phyloP scores from a whole-genome alignment of 2,113 vertebrate genomes.

The Myrmecophaga tridactyla region DNA sequence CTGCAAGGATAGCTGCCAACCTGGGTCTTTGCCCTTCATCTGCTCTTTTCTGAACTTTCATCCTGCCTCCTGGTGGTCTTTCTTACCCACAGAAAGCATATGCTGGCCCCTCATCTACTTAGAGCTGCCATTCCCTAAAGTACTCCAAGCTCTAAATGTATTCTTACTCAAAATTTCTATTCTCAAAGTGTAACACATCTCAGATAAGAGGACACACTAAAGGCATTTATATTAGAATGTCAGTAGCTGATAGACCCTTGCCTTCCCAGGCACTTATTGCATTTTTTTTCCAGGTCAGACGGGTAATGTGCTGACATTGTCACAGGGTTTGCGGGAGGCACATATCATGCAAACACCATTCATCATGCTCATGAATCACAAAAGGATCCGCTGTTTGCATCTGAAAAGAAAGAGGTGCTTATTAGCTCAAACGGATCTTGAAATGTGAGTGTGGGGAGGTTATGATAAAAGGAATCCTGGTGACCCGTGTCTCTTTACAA shows the following conservation, averaged over 20 bases:
- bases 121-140: background rate
- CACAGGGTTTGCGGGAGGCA: too few species aligned
- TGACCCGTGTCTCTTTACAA: background rate
- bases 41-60: background rate
- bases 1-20: background rate
- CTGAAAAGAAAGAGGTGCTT: slow-evolving; percentile 34
- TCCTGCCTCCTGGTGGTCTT: background rate
- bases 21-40: background rate
- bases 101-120: background rate
- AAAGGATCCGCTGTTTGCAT: too few species aligned
- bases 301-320: too few species aligned
- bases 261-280: background rate
- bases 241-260: background rate
- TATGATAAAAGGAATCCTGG: background rate
- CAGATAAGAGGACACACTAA: background rate
- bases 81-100: background rate
- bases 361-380: too few species aligned
- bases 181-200: background rate
- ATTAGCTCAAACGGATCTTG: background rate
- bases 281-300: too few species aligned
- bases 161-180: slow-evolving; percentile 14
- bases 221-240: slow-evolving; percentile 6
- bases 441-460: background rate
- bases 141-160: background rate
- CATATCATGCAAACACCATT: too few species aligned